Conservation (phyloP, 2,797 vertebrate species). For the Gastrophryne carolinensis region DNA sequence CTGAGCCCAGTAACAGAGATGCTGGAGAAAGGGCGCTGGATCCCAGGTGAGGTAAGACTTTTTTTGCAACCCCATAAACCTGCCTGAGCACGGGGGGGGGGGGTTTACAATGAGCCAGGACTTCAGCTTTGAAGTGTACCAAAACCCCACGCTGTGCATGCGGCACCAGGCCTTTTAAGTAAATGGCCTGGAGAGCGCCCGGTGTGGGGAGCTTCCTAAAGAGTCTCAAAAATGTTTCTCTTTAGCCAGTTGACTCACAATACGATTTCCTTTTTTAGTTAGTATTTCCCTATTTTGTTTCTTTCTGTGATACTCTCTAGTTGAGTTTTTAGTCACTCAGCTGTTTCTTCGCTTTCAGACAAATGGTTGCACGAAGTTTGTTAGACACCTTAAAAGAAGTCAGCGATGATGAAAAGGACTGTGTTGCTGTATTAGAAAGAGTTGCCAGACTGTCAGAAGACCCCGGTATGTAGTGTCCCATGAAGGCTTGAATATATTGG, state of each 20-base stretch:
- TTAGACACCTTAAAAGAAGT: conserved; percentile 87
- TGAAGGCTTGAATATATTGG: too few species aligned
- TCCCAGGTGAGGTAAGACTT: too few species aligned
- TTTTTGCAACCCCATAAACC: too few species aligned
- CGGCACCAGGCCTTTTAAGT: too few species aligned
- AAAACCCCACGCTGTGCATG: too few species aligned
- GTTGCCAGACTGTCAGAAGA: conserved; percentile 85
- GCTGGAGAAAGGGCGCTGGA: neutral
- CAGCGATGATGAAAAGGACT: conserved; percentile 84
- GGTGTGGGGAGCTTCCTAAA: too few species aligned
- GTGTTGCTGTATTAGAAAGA: conserved; percentile 83
- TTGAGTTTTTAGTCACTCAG: neutral
- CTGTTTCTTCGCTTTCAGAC: conserved; percentile 65
- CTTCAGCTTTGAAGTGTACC: too few species aligned
- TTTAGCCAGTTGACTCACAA: neutral
- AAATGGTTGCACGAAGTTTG: conserved; percentile 90
- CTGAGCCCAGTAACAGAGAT: neutral
- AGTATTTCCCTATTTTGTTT: neutral
- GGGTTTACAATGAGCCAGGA: too few species aligned
- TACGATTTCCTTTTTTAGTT: neutral
- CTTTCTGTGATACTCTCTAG: neutral
- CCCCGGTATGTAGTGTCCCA: conserved; percentile 67
- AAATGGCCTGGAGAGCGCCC: too few species aligned
- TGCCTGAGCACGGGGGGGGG: too few species aligned
- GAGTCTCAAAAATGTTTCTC: neutral